Conservation (phyloP, 2,797 vertebrate species). For the Cichlasoma orientale region DNA sequence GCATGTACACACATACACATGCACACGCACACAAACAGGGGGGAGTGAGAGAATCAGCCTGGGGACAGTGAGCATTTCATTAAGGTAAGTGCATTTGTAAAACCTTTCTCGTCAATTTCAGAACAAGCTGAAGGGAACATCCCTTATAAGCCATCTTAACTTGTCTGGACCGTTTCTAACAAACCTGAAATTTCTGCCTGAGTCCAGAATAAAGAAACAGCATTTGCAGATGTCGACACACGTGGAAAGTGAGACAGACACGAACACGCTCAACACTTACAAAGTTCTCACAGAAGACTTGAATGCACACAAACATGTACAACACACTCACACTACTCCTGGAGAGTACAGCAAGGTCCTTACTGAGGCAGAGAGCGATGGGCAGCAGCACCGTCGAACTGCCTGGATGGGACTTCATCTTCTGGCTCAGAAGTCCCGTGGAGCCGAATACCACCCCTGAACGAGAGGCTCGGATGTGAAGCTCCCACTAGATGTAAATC, state of each 20-base stretch:
- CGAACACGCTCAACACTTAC: neutral
- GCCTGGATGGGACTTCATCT: constrained; percentile 57
- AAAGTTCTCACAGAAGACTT: neutral
- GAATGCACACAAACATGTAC: neutral
- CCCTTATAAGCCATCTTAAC: constrained; percentile 2
- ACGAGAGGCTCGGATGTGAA: constrained; percentile 37
- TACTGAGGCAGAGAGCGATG: constrained; percentile 72
- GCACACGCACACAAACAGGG: neutral
- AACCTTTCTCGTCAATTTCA: constrained; percentile 39
- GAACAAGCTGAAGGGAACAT: constrained; percentile 21
- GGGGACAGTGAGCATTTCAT: constrained; percentile 48
- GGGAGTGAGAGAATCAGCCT: constrained; percentile 13
- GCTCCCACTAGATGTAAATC: constrained; percentile 39
- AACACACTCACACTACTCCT: constrained; percentile 5
- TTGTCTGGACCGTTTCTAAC: neutral
- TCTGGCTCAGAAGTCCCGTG: constrained; percentile 40
- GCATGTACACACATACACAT: neutral
- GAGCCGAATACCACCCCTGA: constrained; percentile 50
- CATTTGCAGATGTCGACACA: neutral
- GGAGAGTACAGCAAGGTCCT: constrained; percentile 39
- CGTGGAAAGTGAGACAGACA: neutral
- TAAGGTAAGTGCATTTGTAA: constrained; percentile 65
- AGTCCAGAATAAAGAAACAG: neutral
- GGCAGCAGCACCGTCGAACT: constrained; percentile 51
- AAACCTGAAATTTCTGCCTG: neutral